phyloP scores from a whole-genome alignment of 2,797 vertebrate species.

The Chlorospingus flavigularis region DNA sequence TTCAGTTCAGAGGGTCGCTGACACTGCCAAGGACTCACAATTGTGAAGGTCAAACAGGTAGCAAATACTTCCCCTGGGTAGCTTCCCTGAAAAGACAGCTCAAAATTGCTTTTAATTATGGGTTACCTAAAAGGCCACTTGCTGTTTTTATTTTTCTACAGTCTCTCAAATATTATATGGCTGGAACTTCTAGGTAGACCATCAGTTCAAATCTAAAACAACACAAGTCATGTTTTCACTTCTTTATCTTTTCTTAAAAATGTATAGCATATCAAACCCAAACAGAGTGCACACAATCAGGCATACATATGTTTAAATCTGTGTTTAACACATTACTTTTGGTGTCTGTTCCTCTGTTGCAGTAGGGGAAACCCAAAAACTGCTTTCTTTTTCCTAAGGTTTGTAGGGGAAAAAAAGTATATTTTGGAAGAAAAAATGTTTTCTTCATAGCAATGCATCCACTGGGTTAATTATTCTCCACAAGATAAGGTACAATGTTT shows the following conservation, averaged over 20 bases:
- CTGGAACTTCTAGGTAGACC: conserved; percentile 65
- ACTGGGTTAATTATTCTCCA: conserved; percentile 68
- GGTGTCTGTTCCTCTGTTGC: background rate
- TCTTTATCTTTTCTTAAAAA: background rate
- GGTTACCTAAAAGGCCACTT: conserved; percentile 80
- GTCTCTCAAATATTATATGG: conserved; percentile 60
- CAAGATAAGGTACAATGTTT: conserved; percentile 70
- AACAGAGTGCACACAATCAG: background rate
- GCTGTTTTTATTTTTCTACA: conserved; percentile 77
- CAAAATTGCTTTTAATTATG: conserved; percentile 82
- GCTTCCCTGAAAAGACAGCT: conserved; percentile 79
- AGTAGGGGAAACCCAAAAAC: background rate
- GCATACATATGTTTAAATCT: accelerated
- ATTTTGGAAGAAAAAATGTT: conserved; percentile 26
- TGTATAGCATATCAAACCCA: background rate
- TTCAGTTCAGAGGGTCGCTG: conserved; percentile 87
- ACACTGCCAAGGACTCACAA: conserved; percentile 89
- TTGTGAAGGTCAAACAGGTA: conserved; percentile 88
- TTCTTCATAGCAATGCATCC: conserved; percentile 26
- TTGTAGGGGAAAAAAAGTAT: background rate
- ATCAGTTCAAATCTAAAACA: conserved; percentile 50
- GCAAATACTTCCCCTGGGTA: conserved; percentile 79
- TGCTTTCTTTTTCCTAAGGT: background rate
- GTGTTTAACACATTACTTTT: background rate
- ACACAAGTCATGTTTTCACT: background rate